A percentile compares a stretch with the other conserved stretches of the same genome.
Conservation (phyloP, 2,888 invertebrate genomes). For the Epistrophe grossulariae region DNA sequence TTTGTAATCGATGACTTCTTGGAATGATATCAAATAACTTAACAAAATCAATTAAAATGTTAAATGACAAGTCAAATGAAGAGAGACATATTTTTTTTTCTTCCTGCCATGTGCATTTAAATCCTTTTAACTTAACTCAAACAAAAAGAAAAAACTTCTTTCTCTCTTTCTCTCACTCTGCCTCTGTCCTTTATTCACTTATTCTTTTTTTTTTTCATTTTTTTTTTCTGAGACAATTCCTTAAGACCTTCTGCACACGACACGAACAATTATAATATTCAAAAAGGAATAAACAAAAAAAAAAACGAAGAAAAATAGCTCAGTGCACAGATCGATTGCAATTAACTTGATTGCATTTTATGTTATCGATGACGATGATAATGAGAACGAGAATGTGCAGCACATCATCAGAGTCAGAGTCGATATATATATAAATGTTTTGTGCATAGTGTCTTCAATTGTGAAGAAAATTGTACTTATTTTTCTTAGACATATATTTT, state of each 20-base stretch:
- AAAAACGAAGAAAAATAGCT: slow-evolving; percentile 22
- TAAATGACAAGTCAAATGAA: slow-evolving; percentile 44
- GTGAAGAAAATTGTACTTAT: slow-evolving; percentile 41
- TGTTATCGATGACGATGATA: slow-evolving; percentile 55
- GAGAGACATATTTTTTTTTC: slow-evolving; percentile 20
- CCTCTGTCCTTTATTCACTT: neutral
- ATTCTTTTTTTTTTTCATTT: too few species aligned
- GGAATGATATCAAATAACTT: slow-evolving; percentile 34
- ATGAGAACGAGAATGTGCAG: slow-evolving; percentile 22
- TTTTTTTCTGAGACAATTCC: slow-evolving; percentile 5
- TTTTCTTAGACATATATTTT: neutral
- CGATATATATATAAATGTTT: neutral
- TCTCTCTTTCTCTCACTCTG: neutral
- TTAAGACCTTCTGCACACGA: slow-evolving; percentile 35
- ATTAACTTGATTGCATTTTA: slow-evolving; percentile 73
- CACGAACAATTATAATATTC: slow-evolving; percentile 59
- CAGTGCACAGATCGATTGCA: slow-evolving; percentile 69
- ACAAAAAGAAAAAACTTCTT: neutral
- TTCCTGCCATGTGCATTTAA: slow-evolving; percentile 16
- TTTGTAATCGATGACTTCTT: slow-evolving; percentile 16
- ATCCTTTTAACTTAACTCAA: slow-evolving; percentile 9
- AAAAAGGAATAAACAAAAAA: slow-evolving; percentile 24
- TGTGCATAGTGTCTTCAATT: slow-evolving; percentile 30
- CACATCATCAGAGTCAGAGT: neutral
- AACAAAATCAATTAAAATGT: slow-evolving; percentile 41